Evolutionary conservation across 2,888 invertebrate species (phyloP), one percentile per base, ranked within the genome.

Genomic region (Caenorhabditis drosophilae): DNA sequence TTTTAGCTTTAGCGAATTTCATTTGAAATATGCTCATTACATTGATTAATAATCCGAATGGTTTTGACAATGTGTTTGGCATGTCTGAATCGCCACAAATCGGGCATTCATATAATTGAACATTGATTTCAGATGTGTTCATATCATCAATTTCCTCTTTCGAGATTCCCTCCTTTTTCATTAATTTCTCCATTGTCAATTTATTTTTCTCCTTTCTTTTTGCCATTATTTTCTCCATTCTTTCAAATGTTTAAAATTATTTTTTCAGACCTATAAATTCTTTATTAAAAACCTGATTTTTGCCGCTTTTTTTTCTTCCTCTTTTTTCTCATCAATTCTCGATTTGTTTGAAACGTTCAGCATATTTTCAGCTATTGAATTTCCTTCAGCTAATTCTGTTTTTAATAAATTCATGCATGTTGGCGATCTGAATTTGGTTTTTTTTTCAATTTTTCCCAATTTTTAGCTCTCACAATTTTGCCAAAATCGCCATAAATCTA

Each of bases 101-200:
- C 36, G 79, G 75, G 52, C 79, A 79, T 47, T 78, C 73, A 57
- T 77, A 78, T 22, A 70, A 50, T 16, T 51, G 31, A 11, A 63
- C 61, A 31, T 67, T 38, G 34, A 51, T 52, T 45, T 71, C 64
- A 35, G 53, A 62, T 9, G 73, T 70, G 49, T 77, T 73, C 57
- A 72, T 63, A 4, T 54, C 52, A 22, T 73, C 75, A 41, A 78
- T 66, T 36, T 78, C 75, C 11, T 58, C 60, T 18, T 71, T 69
- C 7, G 69, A 61, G 48, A 79, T 57, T 16, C 75, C 71, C 56
- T 79, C 79, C 3, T 23, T 49, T 9, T 47, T 69, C 74, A 77
- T 74, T 55, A 78, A 47, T 23, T 69, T 72, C 55, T 70, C 36
- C 79, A 79, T 78, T 9, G 61, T 60, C 25, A 59, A 42, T 16